phyloP scores from a whole-genome alignment of 2,797 vertebrate genomes.

The Pseudochromis fuscus region DNA sequence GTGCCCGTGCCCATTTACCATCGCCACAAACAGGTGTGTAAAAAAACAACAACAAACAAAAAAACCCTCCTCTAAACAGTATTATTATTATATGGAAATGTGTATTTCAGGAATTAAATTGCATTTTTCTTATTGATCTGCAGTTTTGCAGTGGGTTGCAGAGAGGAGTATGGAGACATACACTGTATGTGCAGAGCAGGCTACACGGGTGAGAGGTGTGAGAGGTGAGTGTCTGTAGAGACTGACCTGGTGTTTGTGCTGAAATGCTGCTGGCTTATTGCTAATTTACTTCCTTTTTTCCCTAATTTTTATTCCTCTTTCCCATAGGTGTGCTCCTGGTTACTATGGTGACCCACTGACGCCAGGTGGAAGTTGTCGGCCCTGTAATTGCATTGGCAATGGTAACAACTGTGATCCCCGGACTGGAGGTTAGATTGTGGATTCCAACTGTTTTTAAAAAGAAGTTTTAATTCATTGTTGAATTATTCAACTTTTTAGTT shows the following conservation, averaged over 20 bases:
- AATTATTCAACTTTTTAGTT: not conserved
- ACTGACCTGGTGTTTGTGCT: not conserved
- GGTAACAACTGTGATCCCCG: conserved; percentile 86
- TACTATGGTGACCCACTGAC: conserved; percentile 92
- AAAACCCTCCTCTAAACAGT: not conserved
- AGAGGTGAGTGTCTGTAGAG: conserved; percentile 83
- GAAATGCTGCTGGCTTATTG: not conserved
- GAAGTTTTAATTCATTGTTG: not conserved
- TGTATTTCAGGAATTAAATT: conserved; percentile 2
- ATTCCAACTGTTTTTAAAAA: not conserved
- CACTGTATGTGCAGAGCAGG: conserved; percentile 91
- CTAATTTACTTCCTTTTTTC: conserved; percentile 9
- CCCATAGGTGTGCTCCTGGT: conserved; percentile 91
- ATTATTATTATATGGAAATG: not conserved
- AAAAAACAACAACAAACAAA: not conserved
- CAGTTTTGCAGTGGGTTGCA: conserved; percentile 93
- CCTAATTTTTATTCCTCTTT: conserved; percentile 33
- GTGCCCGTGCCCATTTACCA: conserved; percentile 90
- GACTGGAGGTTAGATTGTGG: conserved; percentile 89
- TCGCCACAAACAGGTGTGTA: conserved; percentile 87
- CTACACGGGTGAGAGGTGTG: conserved; percentile 89
- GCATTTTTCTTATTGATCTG: conserved; percentile 14
- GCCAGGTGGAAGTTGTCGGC: conserved; percentile 87
- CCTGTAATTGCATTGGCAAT: conserved; percentile 91
- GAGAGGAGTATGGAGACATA: conserved; percentile 81